These are phyloP conservation scores for Elgaria multicarinata DNA, from an alignment of 2,113 vertebrate species.

Conservation along the genomic window DNA sequence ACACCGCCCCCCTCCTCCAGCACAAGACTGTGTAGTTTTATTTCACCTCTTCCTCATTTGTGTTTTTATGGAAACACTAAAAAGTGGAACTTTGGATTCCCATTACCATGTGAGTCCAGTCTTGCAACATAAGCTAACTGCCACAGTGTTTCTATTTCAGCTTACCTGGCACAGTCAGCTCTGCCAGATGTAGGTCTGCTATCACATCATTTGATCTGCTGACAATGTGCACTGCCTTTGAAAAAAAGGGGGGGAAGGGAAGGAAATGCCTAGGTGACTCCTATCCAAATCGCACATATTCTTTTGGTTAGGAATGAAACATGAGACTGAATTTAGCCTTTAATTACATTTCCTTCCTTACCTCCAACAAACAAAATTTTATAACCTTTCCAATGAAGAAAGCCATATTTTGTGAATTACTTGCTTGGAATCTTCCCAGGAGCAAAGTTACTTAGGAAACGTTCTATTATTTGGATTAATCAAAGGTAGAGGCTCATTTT, in stretches of 20 bases:
- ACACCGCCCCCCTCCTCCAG: conserved; percentile 11
- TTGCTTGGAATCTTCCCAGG: conserved; percentile 71
- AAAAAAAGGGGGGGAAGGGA: conserved; percentile 33
- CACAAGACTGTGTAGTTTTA: conserved; percentile 71
- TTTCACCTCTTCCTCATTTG: conserved; percentile 86
- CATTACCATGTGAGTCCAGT: conserved; percentile 74
- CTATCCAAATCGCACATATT: conserved; percentile 80
- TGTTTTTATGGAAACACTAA: conserved; percentile 78
- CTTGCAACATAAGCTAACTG: conserved; percentile 75
- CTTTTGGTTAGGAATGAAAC: conserved; percentile 80
- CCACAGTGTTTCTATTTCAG: conserved; percentile 77
- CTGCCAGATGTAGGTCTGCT: conserved; percentile 78
- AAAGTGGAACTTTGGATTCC: conserved; percentile 81
- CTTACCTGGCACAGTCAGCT: conserved; percentile 78
- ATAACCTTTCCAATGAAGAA: conserved; percentile 74
- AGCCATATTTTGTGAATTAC: conserved; percentile 79
- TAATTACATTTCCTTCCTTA: conserved; percentile 83
- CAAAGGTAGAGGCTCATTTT: conserved; percentile 60
- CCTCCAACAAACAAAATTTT: conserved; percentile 82
- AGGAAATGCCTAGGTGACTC: conserved; percentile 82
- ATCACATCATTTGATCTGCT: conserved; percentile 79
- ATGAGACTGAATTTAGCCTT: conserved; percentile 79
- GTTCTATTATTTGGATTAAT: conserved; percentile 76
- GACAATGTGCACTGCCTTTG: conserved; percentile 72
- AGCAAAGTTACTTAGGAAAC: conserved; percentile 73